Evolutionary conservation across 2,113 vertebrate genomes (phyloP), one percentile per base, ranked within the genome.

Genomic region (Pica pica): DNA sequence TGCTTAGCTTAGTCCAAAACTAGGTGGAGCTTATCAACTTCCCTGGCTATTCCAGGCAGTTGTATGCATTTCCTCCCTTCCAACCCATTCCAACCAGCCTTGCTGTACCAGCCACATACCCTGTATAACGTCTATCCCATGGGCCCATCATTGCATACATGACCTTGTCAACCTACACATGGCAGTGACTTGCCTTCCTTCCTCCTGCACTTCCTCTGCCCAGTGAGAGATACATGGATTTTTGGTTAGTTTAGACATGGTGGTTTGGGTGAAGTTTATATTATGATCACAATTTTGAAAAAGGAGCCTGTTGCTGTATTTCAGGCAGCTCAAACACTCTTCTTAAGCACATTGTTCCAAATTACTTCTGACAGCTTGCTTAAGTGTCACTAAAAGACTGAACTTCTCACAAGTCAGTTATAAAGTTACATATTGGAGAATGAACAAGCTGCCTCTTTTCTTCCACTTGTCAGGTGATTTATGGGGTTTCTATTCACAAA

Each of bases 1-100:
- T 80, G 2, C 59, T 74, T 37, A 52, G 12, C 10, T 16, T 28
- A 50, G 24, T 50, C 39, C 37, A 56, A 79, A 87, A 60, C 9
- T 10, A 28, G 2, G 6, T 31, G 11, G 18, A 68, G 3, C 0
- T 0, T 49, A 37, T 26, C 2, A 9, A 18, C 10, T 70, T 78
- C 13, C 21, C 17, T 41, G 27, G 12, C 2, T 80, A 7, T 87
- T 69, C 33, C 28, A 49, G 37, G 16, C 3, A 23, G 7, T 4
- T 69, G 2, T 30, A 55, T 1, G 41, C 3, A 13, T 31, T 60
- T 49, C 10, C 30, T 50, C 17, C 19, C 18, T 60, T 71, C 23
- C 21, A 21, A 13, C 2, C 2, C 2, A 4, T 63, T 86, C 13
- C 41, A 71, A 24, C 5, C 16, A 86, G 2, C 4, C 31, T 47